phyloP scores from a whole-genome alignment of 1,140 invertebrate species.

The Orius insidiosus region DNA sequence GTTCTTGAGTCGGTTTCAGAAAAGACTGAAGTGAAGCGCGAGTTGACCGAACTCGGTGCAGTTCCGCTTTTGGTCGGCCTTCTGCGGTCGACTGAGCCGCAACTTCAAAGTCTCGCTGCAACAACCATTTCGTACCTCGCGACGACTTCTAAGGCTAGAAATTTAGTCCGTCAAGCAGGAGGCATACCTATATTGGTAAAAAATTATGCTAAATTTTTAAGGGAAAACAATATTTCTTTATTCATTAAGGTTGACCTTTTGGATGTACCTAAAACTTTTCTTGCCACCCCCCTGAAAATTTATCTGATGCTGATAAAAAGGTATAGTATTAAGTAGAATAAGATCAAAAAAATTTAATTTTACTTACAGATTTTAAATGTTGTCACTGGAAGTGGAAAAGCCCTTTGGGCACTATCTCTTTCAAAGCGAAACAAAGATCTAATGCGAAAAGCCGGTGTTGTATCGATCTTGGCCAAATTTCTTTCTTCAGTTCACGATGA shows the following conservation, averaged over 20 bases:
- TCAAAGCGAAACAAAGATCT: slow-evolving; percentile 71
- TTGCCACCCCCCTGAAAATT: slow-evolving; percentile 35
- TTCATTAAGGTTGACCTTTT: slow-evolving; percentile 39
- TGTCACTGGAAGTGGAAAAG: slow-evolving; percentile 63
- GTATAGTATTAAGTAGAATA: background rate
- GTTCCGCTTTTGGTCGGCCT: slow-evolving; percentile 52
- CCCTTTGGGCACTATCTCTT: slow-evolving; percentile 68
- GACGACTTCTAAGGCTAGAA: slow-evolving; percentile 64
- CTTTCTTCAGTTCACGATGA: slow-evolving; percentile 55
- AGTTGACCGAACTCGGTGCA: slow-evolving; percentile 70
- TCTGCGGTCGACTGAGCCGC: slow-evolving; percentile 41
- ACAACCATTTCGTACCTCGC: slow-evolving; percentile 80
- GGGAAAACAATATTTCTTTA: slow-evolving; percentile 5
- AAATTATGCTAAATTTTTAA: slow-evolving; percentile 19
- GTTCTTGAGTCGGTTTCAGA: slow-evolving; percentile 61
- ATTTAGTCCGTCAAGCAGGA: slow-evolving; percentile 63
- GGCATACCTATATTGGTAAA: slow-evolving; percentile 63
- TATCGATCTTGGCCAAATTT: slow-evolving; percentile 62
- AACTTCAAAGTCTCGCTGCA: slow-evolving; percentile 70
- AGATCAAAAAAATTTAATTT: background rate
- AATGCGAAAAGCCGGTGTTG: slow-evolving; percentile 67
- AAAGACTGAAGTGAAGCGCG: slow-evolving; percentile 58
- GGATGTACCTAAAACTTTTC: slow-evolving; percentile 31
- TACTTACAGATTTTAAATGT: slow-evolving; percentile 38
- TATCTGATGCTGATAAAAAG: slow-evolving; percentile 44